Evolutionary conservation across 2,113 vertebrate species (phyloP), one percentile per base, ranked within the genome.

Genomic region (Chelonoidis abingdonii): DNA sequence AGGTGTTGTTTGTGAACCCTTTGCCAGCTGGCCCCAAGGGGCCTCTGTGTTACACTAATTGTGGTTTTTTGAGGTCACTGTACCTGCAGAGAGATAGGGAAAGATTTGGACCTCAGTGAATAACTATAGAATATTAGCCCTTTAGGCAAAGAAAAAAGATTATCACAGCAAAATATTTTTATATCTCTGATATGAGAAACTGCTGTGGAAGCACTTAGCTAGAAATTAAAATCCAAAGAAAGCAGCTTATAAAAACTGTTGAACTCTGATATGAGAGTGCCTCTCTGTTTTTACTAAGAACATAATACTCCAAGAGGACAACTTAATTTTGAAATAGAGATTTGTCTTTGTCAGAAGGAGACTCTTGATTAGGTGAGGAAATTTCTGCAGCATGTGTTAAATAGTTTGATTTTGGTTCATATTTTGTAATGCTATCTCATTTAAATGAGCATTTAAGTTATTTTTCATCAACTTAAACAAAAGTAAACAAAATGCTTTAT

Each of bases 171-270:
- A 59, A 91, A 84, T 10, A 3, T 17, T 84, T 44, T 57, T 78
- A 76, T 7, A 69, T 76, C 62, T 92, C 38, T 5, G 87, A 16
- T 47, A 80, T 57, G 85, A 65, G 83, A 5, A 88, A 8, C 31
- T 22, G 78, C 62, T 89, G 90, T 84, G 8, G 86, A 91, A 95
- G 59, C 49, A 13, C 22, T 59, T 84, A 56, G 10, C 54, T 84
- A 62, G 52, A 82, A 89, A 59, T 90, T 81, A 86, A 93, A 95
- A 90, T 50, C 8, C 22, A 87, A 94, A 79, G 94, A 80, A 94
- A 76, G 1, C 76, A 76, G n/a, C 19, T 94, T 94, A 87, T 89
- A 87, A 72, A 57, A 87, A 79, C 31, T 27, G 11, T 85, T 90
- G 24, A 82, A 50, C 83, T 89, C 80, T 79, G 80, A 65, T 62